These are phyloP conservation scores for Eira barbara DNA, from an alignment of 2,113 vertebrate genomes.

Conservation along the genomic window DNA sequence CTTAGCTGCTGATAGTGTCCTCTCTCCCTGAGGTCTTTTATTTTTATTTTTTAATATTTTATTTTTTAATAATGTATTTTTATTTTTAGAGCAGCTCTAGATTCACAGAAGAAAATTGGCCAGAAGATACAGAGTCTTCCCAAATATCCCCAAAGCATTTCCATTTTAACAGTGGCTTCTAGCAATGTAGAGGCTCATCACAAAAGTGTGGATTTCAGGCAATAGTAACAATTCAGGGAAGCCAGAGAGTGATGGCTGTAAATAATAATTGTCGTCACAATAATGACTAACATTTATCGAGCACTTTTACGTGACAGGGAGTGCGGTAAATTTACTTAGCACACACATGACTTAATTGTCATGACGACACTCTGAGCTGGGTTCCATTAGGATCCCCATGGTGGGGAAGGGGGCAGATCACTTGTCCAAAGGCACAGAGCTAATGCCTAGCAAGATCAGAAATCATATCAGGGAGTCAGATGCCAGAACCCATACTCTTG, in stretches of 20 bases:
- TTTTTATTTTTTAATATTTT: no score
- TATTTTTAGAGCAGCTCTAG: background rate
- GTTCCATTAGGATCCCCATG: background rate
- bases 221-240: background rate
- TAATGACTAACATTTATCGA: background rate
- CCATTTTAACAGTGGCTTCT: background rate
- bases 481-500: background rate
- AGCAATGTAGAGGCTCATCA: background rate
- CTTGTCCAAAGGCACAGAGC: background rate
- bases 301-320: background rate
- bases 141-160: background rate
- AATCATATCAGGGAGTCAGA: background rate
- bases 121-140: background rate
- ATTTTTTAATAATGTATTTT: background rate
- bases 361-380: background rate
- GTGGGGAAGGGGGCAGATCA: background rate
- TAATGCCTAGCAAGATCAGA: background rate
- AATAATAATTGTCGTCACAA: background rate
- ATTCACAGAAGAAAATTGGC: background rate
- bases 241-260: background rate
- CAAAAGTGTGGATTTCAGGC: background rate
- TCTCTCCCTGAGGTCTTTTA: background rate
- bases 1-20: background rate
- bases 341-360: background rate
- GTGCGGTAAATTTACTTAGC: background rate